Evolutionary conservation across 2,113 vertebrate species (phyloP).

Genomic region (Elachura formosa): DNA sequence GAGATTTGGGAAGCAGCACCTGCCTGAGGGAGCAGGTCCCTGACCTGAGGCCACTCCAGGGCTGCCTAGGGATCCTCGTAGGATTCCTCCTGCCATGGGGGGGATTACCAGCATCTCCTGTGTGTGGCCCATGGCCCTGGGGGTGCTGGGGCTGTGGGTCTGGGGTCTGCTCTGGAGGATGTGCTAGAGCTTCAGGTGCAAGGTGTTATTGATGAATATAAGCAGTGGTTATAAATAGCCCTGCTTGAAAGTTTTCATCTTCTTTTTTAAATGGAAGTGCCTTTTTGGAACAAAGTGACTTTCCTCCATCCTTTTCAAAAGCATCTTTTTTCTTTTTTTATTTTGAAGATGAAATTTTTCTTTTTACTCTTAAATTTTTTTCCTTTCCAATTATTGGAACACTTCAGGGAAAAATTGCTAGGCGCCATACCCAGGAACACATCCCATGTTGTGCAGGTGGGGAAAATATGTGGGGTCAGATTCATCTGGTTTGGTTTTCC

Average conservation of each 20-base stretch:
- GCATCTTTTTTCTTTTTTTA: neutral
- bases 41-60: fast-evolving
- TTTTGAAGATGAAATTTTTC: neutral
- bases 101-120: neutral
- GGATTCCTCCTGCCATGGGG: neutral
- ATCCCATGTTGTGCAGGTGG: neutral
- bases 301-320: neutral
- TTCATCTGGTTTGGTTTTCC: neutral
- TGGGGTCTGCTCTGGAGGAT: neutral
- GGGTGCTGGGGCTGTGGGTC: neutral
- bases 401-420: neutral
- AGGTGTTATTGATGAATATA: neutral
- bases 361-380: neutral
- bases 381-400: neutral
- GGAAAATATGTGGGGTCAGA: neutral
- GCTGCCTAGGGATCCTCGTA: neutral
- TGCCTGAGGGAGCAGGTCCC: neutral
- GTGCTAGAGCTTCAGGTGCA: neutral
- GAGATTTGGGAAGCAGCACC: neutral
- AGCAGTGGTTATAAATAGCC: neutral
- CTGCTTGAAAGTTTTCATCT: neutral
- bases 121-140: fast-evolving
- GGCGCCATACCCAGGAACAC: neutral
- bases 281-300: neutral
- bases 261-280: neutral